Conservation (phyloP, 2,113 vertebrate genomes). For the Halichoerus grypus region DNA sequence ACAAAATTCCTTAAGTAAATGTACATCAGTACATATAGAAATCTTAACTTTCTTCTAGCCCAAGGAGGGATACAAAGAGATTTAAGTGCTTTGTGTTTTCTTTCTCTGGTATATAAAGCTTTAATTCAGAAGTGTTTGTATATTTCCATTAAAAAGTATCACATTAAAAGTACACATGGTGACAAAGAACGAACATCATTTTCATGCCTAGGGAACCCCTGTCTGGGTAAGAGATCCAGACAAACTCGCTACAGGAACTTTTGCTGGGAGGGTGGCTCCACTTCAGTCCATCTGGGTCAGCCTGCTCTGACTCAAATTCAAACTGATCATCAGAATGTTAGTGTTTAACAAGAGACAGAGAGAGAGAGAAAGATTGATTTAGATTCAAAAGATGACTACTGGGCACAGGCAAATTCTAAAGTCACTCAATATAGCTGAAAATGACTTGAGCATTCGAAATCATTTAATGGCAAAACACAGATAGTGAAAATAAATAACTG, state of each 20-base stretch:
- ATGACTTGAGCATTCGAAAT: neutral
- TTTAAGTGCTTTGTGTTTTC: neutral
- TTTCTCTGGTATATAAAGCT: neutral
- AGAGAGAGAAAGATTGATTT: neutral
- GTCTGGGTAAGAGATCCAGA: neutral
- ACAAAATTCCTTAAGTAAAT: neutral
- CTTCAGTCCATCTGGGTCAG: neutral
- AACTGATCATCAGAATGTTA: neutral
- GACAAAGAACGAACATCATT: neutral
- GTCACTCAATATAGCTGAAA: neutral
- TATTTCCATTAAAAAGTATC: slow-evolving; percentile 30
- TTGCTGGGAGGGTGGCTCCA: neutral
- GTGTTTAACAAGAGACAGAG: neutral
- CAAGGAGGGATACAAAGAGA: neutral
- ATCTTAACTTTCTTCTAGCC: neutral
- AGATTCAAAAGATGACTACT: neutral
- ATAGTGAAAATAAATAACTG: neutral
- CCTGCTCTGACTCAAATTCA: neutral
- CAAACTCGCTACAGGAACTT: neutral
- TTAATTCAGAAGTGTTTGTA: neutral
- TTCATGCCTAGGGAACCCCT: neutral
- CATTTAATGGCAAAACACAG: neutral
- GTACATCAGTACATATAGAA: neutral
- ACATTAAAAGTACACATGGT: neutral
- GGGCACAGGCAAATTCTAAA: neutral